phyloP scores from a whole-genome alignment of 2,113 vertebrate species.

The Tricholaema leucomelas region DNA sequence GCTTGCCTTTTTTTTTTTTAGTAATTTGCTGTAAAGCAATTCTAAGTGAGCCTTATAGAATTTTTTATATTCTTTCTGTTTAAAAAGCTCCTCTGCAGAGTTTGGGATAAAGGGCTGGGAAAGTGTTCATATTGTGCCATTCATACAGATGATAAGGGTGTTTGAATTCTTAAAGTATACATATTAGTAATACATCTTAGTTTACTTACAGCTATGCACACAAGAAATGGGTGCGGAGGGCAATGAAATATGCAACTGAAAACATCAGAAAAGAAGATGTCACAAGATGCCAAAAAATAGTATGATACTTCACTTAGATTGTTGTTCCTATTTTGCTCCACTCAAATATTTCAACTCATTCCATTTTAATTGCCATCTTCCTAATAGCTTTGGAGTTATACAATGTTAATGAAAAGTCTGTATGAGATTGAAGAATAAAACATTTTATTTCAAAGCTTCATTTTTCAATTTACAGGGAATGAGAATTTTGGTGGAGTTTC shows the following conservation, averaged over 20 bases:
- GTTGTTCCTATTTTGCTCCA: neutral
- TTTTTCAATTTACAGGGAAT: conserved; percentile 50
- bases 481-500: conserved; percentile 26
- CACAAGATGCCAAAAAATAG: neutral
- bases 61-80: neutral
- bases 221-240: neutral
- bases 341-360: neutral
- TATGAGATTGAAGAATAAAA: conserved; percentile 40
- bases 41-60: neutral
- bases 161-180: neutral
- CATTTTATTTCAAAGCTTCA: conserved; percentile 47
- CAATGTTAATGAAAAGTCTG: conserved; percentile 20
- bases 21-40: neutral
- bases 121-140: neutral
- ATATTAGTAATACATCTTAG: neutral
- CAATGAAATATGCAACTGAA: neutral
- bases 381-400: conserved; percentile 18
- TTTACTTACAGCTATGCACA: neutral
- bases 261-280: neutral
- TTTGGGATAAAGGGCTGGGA: neutral
- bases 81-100: neutral
- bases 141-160: neutral
- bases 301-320: neutral
- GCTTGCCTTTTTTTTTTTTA: neutral
- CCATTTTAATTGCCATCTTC: neutral